A percentile compares a stretch with the other conserved stretches of the same genome.
phyloP scores from a whole-genome alignment of 30 jellyfish, hydroid and myxozoan species.

The Phacellophora camtschatica region DNA sequence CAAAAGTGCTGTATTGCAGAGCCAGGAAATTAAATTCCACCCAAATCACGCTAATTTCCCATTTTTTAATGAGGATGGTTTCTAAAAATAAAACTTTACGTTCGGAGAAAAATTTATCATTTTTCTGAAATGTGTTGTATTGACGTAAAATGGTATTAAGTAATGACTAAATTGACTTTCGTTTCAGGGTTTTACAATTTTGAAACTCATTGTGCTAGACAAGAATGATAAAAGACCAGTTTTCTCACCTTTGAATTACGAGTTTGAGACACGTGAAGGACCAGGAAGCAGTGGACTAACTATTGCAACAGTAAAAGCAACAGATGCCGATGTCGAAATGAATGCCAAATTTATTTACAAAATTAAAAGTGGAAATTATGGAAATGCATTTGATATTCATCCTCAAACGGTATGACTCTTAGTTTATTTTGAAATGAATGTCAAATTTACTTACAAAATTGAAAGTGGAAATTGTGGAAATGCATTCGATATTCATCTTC shows the following conservation, averaged over 20 bases:
- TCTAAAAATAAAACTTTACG: no score
- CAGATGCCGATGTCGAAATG: slow-evolving; percentile 71
- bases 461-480: slow-evolving; percentile 61
- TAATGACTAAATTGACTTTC: no score
- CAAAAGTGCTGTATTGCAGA: no score
- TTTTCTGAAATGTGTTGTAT: no score
- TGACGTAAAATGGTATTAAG: no score
- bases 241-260: slow-evolving; percentile 33
- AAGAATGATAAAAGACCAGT: slow-evolving; percentile 77
- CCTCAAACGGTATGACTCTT: slow-evolving; percentile 59
- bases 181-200: slow-evolving; percentile 57
- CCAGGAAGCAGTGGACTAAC: slow-evolving; percentile 29
- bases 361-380: slow-evolving; percentile 60
- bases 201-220: slow-evolving; percentile 54
- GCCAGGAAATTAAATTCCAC: no score
- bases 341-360: slow-evolving; percentile 58
- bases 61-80: no score
- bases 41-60: no score
- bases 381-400: slow-evolving; percentile 48
- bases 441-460: slow-evolving; percentile 45
- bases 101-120: no score
- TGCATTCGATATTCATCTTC: slow-evolving; percentile 42
- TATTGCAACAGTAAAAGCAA: slow-evolving; percentile 71
- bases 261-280: slow-evolving; percentile 55
- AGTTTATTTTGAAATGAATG: slow-evolving; percentile 62